Base-by-base conservation (phyloP, 2,797 vertebrate genomes). In the Eidolon dupreanum region DNA sequence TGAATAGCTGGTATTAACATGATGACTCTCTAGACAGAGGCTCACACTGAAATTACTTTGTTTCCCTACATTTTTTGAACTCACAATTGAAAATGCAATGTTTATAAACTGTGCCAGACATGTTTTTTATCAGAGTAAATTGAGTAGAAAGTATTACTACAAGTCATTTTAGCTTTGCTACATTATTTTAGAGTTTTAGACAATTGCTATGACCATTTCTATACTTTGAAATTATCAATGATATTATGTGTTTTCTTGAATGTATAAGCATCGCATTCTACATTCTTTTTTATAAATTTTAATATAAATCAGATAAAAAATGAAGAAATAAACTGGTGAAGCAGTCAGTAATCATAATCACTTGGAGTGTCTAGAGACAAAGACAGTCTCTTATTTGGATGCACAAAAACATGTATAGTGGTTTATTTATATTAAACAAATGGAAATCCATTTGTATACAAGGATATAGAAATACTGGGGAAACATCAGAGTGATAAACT, bases 21-120 rank as follows among this genome's bases (percentile, higher is more conserved):
- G 68, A 95, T 65, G 16, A 92, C 83, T 46, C 43, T 92, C 53
- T 94, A 84, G 97, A 74, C 8, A 15, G 19, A 88, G 17, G 51
- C 51, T 51, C 8, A 0, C 43, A 43, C 36, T 16, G 28, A 97
- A 96, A 92, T 90, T 61, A 33, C 53, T 97, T 59, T 90, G 63
- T 95, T 95, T 94, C 26, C 5, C 68, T 26, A 71, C 82, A 33
- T 26, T 55, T 63, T 36, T 68, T 93, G 31, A 83, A 93, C 36
- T 92, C 57, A 31, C 46, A 91, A 61, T 46, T 70, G 4, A 43
- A 95, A 97, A 93, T 57, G 8, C 53, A 70, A 24, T 41, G 43
- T 26, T 24, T 57, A 49, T 6, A 59, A 94, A 28, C 11, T 68
- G 28, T 94, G 17, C 13, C 49, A 36, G 51, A 65, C 19, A 57